A percentile compares a stretch with the other conserved stretches of the same genome.
Conservation (phyloP, 2,113 vertebrate species). For the Labeo catla region DNA sequence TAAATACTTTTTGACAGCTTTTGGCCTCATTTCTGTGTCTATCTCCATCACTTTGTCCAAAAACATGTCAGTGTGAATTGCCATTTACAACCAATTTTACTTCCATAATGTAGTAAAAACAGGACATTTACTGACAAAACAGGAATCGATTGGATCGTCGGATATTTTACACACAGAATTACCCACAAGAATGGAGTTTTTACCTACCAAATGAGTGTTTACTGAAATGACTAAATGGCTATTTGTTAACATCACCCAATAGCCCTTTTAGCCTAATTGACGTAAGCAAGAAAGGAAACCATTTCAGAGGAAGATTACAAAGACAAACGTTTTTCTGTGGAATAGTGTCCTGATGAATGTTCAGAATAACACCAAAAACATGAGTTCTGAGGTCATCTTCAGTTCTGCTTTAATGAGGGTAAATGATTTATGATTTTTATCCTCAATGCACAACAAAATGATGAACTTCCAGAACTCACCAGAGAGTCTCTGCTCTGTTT, state of each 20-base stretch:
- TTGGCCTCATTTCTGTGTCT: conserved; percentile 9
- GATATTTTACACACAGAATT: neutral
- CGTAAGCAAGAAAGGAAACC: neutral
- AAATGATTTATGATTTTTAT: neutral
- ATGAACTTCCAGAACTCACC: neutral
- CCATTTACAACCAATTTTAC: conserved; percentile 2
- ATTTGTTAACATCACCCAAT: neutral
- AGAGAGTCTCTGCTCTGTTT: neutral
- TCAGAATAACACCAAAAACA: neutral
- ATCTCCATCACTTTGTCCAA: neutral
- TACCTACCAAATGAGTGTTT: neutral
- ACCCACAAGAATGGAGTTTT: neutral
- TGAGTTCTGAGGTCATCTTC: neutral
- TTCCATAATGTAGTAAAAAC: neutral
- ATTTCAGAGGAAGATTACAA: neutral
- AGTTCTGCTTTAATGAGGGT: neutral
- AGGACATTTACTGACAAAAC: conserved; percentile 1
- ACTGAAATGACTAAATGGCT: neutral
- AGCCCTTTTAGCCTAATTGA: neutral
- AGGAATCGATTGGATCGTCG: neutral
- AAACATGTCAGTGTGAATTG: conserved; percentile 14
- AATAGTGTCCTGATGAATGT: neutral
- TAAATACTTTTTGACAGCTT: conserved; percentile 1
- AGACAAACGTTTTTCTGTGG: neutral
- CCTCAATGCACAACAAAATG: neutral